Base-by-base conservation (phyloP, 37 sponge, comb jelly and placozoan species). In the Cliona cf. orientalis region DNA sequence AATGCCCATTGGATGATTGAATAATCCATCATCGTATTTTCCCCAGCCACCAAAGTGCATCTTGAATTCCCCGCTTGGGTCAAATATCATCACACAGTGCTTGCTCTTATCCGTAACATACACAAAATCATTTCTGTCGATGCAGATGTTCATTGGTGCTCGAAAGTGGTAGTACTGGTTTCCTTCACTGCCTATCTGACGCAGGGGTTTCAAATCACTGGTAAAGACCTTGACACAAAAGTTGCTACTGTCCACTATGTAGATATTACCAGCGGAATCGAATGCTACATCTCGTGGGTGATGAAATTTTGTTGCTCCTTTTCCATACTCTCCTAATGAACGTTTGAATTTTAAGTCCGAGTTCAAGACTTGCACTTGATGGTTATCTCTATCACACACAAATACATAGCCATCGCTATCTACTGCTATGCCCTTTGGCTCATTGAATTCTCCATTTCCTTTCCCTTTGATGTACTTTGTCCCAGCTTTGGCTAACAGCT, bases 401-500 rank as follows among this genome's bases (percentile, higher is more conserved):
- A 69, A 84, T 0, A 90, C 65, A 5, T 56, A 21, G 2, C 81
- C 85, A 43, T 42, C 35, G 29, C 9, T 22, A 32, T 49, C 25
- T 29, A 84, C 71, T 7, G 63, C 65, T 12, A 90, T 43, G n/a
- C 91, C 86, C 39, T 76, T 63, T 63, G 91, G 91, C 44, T 56
- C 32, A 17, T 74, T 58, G 41, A 90, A 90, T 41, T 80, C 49
- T 28, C 49, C 28, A n/a, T 62, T 61, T 19, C 45, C 17, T 26
- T 36, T 38, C 17, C 78, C 66, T 25, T 34, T 9, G 35, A 55
- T 36, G 3, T 12, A 59, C 11, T 58, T 33, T 3, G 2, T 66
- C 21, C 78, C 65, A 33, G 35, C 65, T 0, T 21, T 21, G 41
- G 66, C 32, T 42, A 65, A 12, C 42, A 45, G 65, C 19, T 26